These are phyloP conservation scores for Athripsodes cinereus DNA, from an alignment of 2,888 invertebrate species.

Conservation along the genomic window DNA sequence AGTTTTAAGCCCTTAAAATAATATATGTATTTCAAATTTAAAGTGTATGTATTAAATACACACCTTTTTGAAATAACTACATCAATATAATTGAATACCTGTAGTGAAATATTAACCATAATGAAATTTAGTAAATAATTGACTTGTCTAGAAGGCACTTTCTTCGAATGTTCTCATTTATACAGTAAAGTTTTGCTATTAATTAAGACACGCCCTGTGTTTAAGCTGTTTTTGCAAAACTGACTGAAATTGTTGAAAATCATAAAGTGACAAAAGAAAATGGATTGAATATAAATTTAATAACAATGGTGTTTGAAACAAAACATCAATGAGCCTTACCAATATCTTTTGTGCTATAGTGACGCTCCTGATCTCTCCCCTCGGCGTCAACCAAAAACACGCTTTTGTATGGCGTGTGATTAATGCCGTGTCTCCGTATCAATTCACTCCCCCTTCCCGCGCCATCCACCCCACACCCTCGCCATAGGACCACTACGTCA, in stretches of 20 bases:
- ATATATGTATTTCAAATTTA: too few relatives aligned
- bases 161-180: too few relatives aligned
- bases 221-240: too few relatives aligned
- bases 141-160: too few relatives aligned
- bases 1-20: too few relatives aligned
- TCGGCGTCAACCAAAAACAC: conserved; percentile 1
- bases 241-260: not conserved
- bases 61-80: too few relatives aligned
- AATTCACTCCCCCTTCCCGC: not conserved
- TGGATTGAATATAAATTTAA: not conserved
- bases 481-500: not conserved
- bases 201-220: too few relatives aligned
- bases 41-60: too few relatives aligned
- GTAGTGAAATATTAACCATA: too few relatives aligned
- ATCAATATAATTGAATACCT: too few relatives aligned
- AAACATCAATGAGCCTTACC: not conserved
- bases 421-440: conserved; percentile 8
- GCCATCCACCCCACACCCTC: not conserved
- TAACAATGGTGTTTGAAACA: not conserved
- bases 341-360: not conserved
- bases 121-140: too few relatives aligned
- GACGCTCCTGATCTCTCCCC: not conserved
- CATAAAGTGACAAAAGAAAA: not conserved
- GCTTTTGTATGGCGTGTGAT: conserved; percentile 10
- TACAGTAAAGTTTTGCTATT: too few relatives aligned